Conservation (phyloP, 2,888 invertebrate species). For the Siphlonurus alternatus region DNA sequence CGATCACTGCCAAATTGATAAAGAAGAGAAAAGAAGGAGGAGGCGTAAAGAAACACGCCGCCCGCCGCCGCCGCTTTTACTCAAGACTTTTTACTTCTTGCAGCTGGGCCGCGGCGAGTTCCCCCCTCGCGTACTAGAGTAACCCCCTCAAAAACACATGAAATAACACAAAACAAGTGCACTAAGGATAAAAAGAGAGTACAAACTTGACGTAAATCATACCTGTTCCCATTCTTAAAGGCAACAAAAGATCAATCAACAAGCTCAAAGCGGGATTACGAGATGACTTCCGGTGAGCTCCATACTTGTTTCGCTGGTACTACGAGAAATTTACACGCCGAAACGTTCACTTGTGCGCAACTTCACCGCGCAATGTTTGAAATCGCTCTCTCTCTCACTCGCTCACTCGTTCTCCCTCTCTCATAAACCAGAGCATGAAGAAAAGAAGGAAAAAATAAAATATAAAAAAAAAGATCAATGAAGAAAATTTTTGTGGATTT, state of each 20-base stretch:
- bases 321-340: neutral
- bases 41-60: constrained; percentile 3
- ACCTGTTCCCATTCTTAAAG: constrained; percentile 15
- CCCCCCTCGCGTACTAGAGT: neutral
- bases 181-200: neutral
- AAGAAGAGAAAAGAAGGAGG: neutral
- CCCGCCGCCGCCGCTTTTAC: neutral
- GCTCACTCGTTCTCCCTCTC: neutral
- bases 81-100: constrained; percentile 1
- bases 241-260: constrained; percentile 17
- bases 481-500: neutral
- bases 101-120: neutral
- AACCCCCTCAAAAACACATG: neutral
- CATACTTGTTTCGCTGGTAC: constrained; percentile 10
- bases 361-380: neutral
- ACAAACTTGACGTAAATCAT: constrained; percentile 12
- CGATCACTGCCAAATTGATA: constrained; percentile 4
- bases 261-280: constrained; percentile 14
- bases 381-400: neutral
- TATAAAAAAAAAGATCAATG: neutral
- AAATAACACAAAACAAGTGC: neutral
- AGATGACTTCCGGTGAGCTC: constrained; percentile 14
- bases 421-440: neutral
- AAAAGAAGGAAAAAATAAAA: neutral
- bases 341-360: neutral